Evolutionary conservation across 2,888 invertebrate genomes (phyloP), one percentile per base, ranked within the genome.

Genomic region (Lampropteryx suffumata): DNA sequence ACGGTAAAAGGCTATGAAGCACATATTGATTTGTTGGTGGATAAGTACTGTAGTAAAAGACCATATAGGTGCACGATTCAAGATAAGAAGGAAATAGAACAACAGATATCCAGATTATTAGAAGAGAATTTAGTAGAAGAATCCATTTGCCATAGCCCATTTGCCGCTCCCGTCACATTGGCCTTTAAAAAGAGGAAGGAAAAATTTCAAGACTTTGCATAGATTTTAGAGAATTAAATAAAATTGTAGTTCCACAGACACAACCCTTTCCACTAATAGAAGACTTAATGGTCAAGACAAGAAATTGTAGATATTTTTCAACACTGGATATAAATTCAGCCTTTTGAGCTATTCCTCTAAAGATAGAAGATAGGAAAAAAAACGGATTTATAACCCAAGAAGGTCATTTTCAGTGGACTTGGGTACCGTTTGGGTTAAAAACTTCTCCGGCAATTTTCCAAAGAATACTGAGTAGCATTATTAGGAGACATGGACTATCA

Each of bases 391-490:
- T 75, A 48, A 72, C 77, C n/a, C n/a, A n/a, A n/a, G n/a, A n/a
- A n/a, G n/a, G n/a, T n/a, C n/a, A n/a, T n/a, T n/a, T n/a, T n/a
- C n/a, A n/a, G n/a, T n/a, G n/a, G n/a, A n/a, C n/a, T n/a, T n/a
- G n/a, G n/a, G n/a, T n/a, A n/a, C n/a, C n/a, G n/a, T n/a, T n/a
- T n/a, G n/a, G n/a, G n/a, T n/a, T n/a, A n/a, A n/a, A n/a, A n/a
- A n/a, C n/a, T 0, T 61, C 73, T 0, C 71, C 76, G 12, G 68
- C 73, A 1, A 75, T 78, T 28, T 82, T 81, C 53, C 77, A 81
- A 45, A 67, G 67, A 50, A 73, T 73, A 52, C 36, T 71, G 21
- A 55, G 63, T 12, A 71, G 37, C 35, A 69, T 73, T 21, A 30
- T 54, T 9, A 40, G 52, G 30, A 51, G 57, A n/a, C 30, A 61